Conservation (phyloP, 2,888 invertebrate genomes). For the Cerastis rubricosa region DNA sequence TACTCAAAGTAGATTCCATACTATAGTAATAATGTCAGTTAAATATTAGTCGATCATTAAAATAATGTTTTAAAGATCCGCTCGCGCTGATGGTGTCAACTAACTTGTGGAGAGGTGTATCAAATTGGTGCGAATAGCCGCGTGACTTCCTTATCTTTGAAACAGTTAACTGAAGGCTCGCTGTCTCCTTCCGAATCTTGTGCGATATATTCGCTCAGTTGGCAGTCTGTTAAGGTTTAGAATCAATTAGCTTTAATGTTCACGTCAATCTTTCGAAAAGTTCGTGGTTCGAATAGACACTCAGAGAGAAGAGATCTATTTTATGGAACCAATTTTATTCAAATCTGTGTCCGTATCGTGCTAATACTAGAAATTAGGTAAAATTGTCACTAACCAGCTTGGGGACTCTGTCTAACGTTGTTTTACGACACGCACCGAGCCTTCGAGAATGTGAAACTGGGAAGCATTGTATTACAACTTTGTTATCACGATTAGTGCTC, state of each 20-base stretch:
- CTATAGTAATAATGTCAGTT: slow-evolving; percentile 1
- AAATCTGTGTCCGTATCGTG: neutral
- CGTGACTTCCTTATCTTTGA: neutral
- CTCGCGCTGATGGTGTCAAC: neutral
- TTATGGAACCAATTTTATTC: neutral
- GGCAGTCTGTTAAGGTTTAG: neutral
- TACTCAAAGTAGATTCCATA: slow-evolving; percentile 3
- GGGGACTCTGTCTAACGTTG: neutral
- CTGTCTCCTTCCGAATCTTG: neutral
- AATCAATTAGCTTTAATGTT: neutral
- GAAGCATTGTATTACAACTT: neutral
- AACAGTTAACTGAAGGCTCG: neutral
- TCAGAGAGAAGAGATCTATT: neutral
- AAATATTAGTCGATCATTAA: neutral
- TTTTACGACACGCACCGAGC: neutral
- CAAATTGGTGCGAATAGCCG: neutral
- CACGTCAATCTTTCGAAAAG: neutral
- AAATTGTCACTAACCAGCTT: neutral
- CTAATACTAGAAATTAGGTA: neutral
- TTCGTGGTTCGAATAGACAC: neutral
- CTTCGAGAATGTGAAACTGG: neutral
- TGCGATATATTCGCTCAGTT: neutral
- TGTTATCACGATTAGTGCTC: neutral
- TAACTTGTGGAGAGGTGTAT: neutral
- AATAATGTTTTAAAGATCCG: neutral